Evolutionary conservation across 1,140 invertebrate species (phyloP), one percentile per base, ranked within the genome.

Genomic region (Temnothorax longispinosus): DNA sequence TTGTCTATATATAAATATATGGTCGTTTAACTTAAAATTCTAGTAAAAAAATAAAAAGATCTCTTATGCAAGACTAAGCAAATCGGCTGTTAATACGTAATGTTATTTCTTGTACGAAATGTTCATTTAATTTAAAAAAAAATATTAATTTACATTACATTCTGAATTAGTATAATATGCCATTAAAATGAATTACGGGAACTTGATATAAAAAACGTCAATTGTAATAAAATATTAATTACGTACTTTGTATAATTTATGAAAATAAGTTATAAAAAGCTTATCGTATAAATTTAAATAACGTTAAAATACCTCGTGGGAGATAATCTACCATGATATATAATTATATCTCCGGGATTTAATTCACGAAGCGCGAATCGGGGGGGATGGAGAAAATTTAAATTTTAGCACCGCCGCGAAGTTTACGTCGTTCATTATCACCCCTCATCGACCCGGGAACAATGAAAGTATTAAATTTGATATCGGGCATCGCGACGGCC

Each of bases 391-490:
- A 50, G 54, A 74, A 60, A 50, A 84, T 60, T 84, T 75, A n/a
- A 84, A 60, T 62, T 60, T 60, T 27, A 38, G 52, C 21, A 54
- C 41, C 27, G 32, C 27, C 27, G 67, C 13, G 11, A 60, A 84
- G 41, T 82, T 74, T 74, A 82, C 67, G 41, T 47, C 54, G 52
- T 84, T 74, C 54, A 58, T 74, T 75, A 62, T 75, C 41, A 47
- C 15, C 58, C 21, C 38, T 81, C 38, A 44, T 44, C 69, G 69
- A 64, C 11, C 54, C 13, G 13, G 18, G n/a, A 80, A 67, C 47
- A 54, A 67, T 47, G 60, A 50, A 60, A 72, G 38, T 74, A 75
- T 74, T 84, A 75, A 58, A 82, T 82, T 74, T 74, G 38, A 58
- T 58, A 44, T 35, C 65, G 67, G 4, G 27, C 38, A 13, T 74